A percentile compares a stretch with the other conserved stretches of the same genome.
Evolutionary conservation across 2,113 vertebrate genomes (phyloP).

Genomic region (Daboia siamensis): DNA sequence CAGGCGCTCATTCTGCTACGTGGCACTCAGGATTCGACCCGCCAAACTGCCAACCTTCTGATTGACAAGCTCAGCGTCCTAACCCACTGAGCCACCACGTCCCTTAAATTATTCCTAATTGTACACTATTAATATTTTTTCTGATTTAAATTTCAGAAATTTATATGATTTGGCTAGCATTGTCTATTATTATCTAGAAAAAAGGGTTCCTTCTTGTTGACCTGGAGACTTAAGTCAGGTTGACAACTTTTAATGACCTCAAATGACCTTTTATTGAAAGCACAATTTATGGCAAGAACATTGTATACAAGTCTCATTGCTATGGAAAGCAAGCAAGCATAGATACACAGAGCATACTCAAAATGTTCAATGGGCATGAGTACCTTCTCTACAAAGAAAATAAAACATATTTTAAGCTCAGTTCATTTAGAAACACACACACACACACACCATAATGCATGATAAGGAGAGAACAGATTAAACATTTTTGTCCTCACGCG

Average conservation of each 20-base stretch:
- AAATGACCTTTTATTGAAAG: not conserved
- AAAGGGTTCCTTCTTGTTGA: not conserved
- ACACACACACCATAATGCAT: not conserved
- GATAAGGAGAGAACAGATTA: not conserved
- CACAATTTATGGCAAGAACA: not conserved
- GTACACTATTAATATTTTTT: not conserved
- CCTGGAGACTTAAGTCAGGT: not conserved
- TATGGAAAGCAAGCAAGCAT: not conserved
- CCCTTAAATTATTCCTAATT: not conserved
- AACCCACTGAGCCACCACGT: too few relatives aligned
- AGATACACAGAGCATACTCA: not conserved
- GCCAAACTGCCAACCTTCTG: too few relatives aligned
- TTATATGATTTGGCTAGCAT: not conserved
- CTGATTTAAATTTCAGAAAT: not conserved
- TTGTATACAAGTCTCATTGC: not conserved
- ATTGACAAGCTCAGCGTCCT: too few relatives aligned
- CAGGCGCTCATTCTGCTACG: too few relatives aligned
- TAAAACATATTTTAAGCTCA: not conserved
- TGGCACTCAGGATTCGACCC: too few relatives aligned
- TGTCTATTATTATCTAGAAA: not conserved
- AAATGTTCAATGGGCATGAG: not conserved
- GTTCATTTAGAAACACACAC: conserved; percentile 1
- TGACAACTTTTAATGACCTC: not conserved
- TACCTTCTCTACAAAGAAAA: not conserved
- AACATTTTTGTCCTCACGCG: not conserved